Evolutionary conservation across 2,888 invertebrate species (phyloP).

Genomic region (Hoplodrina ambigua): DNA sequence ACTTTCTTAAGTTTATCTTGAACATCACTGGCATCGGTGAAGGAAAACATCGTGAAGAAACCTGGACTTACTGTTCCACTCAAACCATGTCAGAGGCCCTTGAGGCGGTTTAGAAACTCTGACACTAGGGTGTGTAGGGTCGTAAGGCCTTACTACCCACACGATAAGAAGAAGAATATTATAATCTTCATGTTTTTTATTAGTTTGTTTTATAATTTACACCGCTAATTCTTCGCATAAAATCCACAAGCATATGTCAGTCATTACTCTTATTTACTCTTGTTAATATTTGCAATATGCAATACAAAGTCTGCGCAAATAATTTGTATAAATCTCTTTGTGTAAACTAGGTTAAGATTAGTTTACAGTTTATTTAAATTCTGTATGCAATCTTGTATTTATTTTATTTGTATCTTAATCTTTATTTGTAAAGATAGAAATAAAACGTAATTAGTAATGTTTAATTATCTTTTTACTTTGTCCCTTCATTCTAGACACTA

Average conservation of each 20-base stretch:
- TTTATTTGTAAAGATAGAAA: background rate
- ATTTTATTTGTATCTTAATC: background rate
- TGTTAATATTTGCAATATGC: constrained; percentile 2
- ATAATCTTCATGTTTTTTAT: constrained; percentile 1
- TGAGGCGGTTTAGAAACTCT: too few relatives aligned
- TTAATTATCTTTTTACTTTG: background rate
- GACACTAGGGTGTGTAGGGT: too few relatives aligned
- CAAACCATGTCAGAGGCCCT: too few relatives aligned
- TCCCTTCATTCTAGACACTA: background rate
- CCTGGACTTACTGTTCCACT: too few relatives aligned
- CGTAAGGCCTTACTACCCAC: too few relatives aligned
- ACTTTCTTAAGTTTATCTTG: too few relatives aligned
- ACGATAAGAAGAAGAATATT: too few relatives aligned
- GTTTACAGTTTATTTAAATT: background rate
- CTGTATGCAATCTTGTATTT: background rate
- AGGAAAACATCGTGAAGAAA: too few relatives aligned
- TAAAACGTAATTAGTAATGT: background rate
- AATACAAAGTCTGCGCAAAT: constrained; percentile 1
- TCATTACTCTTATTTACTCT: background rate
- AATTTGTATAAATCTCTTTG: constrained; percentile 5
- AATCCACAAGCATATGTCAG: background rate
- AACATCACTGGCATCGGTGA: too few relatives aligned
- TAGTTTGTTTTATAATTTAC: background rate
- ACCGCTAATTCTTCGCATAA: background rate
- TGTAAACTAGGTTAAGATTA: background rate